A percentile compares a stretch with the other conserved stretches of the same genome.
Conservation (phyloP, 2,113 vertebrate genomes). For the Chunga burmeisteri region DNA sequence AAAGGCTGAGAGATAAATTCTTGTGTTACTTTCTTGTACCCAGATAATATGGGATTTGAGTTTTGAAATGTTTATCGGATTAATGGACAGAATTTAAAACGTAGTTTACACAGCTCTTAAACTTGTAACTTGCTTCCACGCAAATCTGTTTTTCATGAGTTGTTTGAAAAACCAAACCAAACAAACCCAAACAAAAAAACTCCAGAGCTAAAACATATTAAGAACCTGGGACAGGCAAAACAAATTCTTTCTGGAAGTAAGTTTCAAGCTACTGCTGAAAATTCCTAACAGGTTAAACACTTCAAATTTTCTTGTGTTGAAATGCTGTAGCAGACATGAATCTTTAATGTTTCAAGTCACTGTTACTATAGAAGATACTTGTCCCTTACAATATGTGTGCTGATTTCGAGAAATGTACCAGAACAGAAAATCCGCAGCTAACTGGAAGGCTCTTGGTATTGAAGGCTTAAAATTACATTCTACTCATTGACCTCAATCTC, state of each 20-base stretch:
- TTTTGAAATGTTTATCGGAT: not conserved
- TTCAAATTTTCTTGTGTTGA: not conserved
- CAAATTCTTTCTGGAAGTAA: not conserved
- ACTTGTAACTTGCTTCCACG: not conserved
- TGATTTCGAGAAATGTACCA: not conserved
- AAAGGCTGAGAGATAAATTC: not conserved
- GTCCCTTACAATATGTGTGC: not conserved
- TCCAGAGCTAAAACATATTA: not conserved
- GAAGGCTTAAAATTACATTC: not conserved
- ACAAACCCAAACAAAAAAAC: rapidly evolving
- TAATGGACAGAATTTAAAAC: not conserved
- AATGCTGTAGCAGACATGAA: not conserved
- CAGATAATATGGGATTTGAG: not conserved
- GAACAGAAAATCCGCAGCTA: not conserved
- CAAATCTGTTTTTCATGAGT: not conserved
- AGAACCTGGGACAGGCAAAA: not conserved
- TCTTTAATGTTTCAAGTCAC: not conserved
- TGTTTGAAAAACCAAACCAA: not conserved
- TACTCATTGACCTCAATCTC: not conserved
- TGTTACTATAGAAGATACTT: not conserved
- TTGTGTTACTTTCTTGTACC: not conserved
- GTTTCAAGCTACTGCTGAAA: not conserved
- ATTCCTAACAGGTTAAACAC: not conserved
- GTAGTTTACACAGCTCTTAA: not conserved
- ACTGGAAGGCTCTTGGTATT: not conserved